Evolutionary conservation across 2,113 vertebrate genomes (phyloP), one percentile per base, ranked within the genome.

Genomic region (pig (Sus scrofa)): DNA sequence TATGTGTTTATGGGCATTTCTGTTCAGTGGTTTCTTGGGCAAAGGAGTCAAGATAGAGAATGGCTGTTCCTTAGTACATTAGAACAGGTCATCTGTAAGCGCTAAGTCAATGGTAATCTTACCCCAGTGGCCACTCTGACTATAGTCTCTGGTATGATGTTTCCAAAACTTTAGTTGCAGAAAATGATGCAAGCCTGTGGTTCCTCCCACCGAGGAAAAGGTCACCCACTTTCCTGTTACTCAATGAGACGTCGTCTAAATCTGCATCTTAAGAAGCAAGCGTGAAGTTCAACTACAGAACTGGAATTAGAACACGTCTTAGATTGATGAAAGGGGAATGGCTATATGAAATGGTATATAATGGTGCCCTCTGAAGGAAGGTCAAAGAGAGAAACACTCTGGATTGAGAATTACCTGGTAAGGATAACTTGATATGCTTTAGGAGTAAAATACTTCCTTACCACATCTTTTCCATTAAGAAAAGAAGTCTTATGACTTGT

Each of bases 381-480:
- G 52, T 63, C 54, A 78, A 65, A 94, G 54, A 89, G 73, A 70
- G 60, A 82, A 93, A 37, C n/a, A 39, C 14, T 22, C 26, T 85
- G 52, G 52, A 11, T 54, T 63, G 39, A 95, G 67, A 91, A 70
- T 65, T 24, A 12, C 87, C 70, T 83, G 39, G 4, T 62, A 34
- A 82, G 15, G 54, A 34, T 50, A 88, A 88, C 67, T 58, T 95
- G 56, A 83, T 87, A 70, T 78, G 50, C 16, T 83, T 91, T 86
- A 91, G 20, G 16, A 73, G 74, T 65, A 87, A 86, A 91, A 58
- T 39, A 87, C 62, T 90, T 90, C 58, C 26, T 93, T 62, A 74
- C 11, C 11, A 62, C 37, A 88, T 22, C n/a, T 52, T 83, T 19
- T 58, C 34, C 54, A 62, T 26, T 32, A 68, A 68, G 58, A 95